Conservation (phyloP, 1,140 invertebrate genomes). For the Orchesella cincta region DNA sequence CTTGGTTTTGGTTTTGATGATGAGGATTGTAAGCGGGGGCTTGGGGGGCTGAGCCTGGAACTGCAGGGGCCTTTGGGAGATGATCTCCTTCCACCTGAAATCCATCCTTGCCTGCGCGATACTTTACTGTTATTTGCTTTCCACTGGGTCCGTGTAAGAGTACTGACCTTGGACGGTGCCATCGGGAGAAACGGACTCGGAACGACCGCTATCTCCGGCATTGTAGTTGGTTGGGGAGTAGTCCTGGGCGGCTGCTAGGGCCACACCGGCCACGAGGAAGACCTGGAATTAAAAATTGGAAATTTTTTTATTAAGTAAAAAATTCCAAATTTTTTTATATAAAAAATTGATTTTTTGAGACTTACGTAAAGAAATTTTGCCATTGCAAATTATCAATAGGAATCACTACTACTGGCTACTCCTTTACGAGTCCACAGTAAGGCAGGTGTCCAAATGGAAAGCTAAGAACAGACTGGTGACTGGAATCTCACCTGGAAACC, state of each 20-base stretch:
- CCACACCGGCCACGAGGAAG: constrained; percentile 34
- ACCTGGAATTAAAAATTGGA: constrained; percentile 23
- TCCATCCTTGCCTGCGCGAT: constrained; percentile 67
- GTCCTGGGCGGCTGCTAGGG: constrained; percentile 31
- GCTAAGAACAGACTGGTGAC: neutral
- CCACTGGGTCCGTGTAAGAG: constrained; percentile 62
- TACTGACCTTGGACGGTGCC: constrained; percentile 56
- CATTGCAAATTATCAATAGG: neutral
- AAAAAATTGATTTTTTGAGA: neutral
- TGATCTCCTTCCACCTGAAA: constrained; percentile 60
- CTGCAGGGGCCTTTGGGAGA: constrained; percentile 43
- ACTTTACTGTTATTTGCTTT: constrained; percentile 64
- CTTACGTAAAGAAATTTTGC: constrained; percentile 20
- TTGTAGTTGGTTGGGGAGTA: constrained; percentile 44
- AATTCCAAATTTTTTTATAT: neutral
- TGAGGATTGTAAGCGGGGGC: neutral
- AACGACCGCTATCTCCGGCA: constrained; percentile 39
- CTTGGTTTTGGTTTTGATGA: neutral
- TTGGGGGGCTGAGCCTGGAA: constrained; percentile 15
- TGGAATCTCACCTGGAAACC: neutral
- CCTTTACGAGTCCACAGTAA: constrained; percentile 13
- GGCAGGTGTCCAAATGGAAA: constrained; percentile 15
- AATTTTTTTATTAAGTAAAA: neutral
- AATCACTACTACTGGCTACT: constrained; percentile 10
- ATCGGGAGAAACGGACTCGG: constrained; percentile 41